Evolutionary conservation across 1,140 invertebrate species (phyloP), one percentile per base, ranked within the genome.

Genomic region (Daktulosphaira vitifoliae): DNA sequence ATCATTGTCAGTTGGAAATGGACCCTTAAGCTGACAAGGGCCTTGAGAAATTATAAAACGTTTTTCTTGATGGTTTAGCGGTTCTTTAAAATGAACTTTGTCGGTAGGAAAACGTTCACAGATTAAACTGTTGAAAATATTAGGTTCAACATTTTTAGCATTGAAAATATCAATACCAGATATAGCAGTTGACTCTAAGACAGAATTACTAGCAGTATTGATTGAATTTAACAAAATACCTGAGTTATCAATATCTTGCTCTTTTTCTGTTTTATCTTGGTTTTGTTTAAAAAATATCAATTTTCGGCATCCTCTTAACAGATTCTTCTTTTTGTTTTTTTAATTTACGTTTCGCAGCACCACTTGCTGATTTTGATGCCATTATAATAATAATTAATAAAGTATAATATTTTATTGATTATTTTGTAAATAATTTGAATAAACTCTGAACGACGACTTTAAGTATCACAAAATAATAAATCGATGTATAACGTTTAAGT

Each of bases 51-150:
- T n/a, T n/a, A n/a, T n/a, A n/a, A n/a, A n/a, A n/a, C n/a, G n/a
- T 51, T 51, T 29, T 51, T 51, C 50, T 51, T 51, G 50, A 26
- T 51, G 26, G 2, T 11, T 33, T n/a, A 51, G 25, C 18, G 25
- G 50, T 51, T 51, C n/a, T 29, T 51, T 51, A 51, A 33, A 51
- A 51, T 33, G n/a, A 51, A 51, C 2, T 29, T 51, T 51, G 50
- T 51, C 26, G 13, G 50, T 51, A 33, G 25, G 50, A 33, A 33
- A 51, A 51, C 23, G 25, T 50, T 50, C 25, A 51, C 25, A 51
- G 15, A 51, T 29, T 51, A 51, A 51, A 51, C n/a, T 18, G 5
- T 51, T 51, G 29, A 51, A 51, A 51, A 51, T 51, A 29, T 51
- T 26, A 26, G 26, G 50, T 51, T 51, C 50, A 33, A 51, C 26